phyloP scores from a whole-genome alignment of 2,113 vertebrate genomes.

The Stomatorhinus ivindoensis region DNA sequence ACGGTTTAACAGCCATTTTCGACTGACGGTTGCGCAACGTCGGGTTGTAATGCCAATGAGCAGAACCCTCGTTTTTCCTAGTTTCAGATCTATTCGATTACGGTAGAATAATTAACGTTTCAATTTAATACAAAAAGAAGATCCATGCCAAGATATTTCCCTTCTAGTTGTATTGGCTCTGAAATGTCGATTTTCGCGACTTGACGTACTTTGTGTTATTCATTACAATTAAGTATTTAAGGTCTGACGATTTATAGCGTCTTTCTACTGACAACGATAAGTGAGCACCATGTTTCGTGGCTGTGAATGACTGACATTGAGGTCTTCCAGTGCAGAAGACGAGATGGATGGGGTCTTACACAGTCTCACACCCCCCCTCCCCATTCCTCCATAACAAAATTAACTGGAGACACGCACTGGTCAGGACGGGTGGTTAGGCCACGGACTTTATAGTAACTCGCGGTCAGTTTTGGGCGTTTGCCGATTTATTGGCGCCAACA shows the following conservation, averaged over 20 bases:
- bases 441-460: neutral
- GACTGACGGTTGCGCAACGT: neutral
- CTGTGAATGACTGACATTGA: neutral
- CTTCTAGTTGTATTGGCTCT: neutral
- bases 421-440: neutral
- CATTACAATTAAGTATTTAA: neutral
- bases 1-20: neutral
- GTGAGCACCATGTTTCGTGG: neutral
- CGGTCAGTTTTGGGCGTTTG: neutral
- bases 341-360: neutral
- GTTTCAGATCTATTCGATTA: neutral
- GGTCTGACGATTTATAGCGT: neutral
- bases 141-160: neutral
- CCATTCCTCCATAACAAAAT: neutral
- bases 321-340: neutral
- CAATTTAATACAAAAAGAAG: neutral
- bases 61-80: neutral
- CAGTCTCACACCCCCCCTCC: neutral
- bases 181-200: neutral
- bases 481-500: neutral
- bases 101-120: neutral
- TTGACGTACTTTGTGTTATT: neutral
- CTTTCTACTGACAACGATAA: neutral
- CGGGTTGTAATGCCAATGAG: neutral
- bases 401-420: neutral